phyloP scores from a whole-genome alignment of 2,888 invertebrate genomes.

The Margaritifera margaritifera region DNA sequence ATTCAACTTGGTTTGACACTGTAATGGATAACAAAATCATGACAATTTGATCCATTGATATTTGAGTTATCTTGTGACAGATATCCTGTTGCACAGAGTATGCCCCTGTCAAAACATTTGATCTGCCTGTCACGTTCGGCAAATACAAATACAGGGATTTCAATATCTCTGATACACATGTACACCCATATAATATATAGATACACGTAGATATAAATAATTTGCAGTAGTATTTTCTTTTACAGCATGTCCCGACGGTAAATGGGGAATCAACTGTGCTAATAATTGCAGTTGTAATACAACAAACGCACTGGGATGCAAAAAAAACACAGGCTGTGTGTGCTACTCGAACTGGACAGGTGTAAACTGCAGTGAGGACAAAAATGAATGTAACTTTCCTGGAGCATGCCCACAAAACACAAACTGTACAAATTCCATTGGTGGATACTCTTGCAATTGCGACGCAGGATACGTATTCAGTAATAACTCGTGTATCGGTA shows the following conservation, averaged over 20 bases:
- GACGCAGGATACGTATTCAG: neutral
- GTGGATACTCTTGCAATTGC: constrained; percentile 5
- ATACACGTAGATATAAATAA: no score
- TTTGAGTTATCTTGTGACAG: no score
- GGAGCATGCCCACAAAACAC: constrained; percentile 6
- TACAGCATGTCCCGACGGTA: constrained; percentile 31
- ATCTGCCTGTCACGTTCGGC: no score
- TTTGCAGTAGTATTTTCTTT: no score
- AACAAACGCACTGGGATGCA: constrained; percentile 19
- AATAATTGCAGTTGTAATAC: constrained; percentile 26
- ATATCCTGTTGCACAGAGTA: no score
- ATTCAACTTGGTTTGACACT: no score
- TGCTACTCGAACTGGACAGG: constrained; percentile 42
- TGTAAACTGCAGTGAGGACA: constrained; percentile 31
- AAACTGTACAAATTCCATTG: neutral
- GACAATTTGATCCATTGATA: no score
- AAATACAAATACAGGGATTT: no score
- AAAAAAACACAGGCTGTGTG: constrained; percentile 28
- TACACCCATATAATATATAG: no score
- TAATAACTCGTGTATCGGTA: neutral
- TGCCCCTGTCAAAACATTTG: no score
- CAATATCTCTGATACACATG: no score
- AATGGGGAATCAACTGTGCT: constrained; percentile 29
- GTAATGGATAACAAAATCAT: no score
- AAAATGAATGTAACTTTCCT: constrained; percentile 32